Evolutionary conservation across 2,113 vertebrate species (phyloP).

Genomic region (Ictalurus punctatus): DNA sequence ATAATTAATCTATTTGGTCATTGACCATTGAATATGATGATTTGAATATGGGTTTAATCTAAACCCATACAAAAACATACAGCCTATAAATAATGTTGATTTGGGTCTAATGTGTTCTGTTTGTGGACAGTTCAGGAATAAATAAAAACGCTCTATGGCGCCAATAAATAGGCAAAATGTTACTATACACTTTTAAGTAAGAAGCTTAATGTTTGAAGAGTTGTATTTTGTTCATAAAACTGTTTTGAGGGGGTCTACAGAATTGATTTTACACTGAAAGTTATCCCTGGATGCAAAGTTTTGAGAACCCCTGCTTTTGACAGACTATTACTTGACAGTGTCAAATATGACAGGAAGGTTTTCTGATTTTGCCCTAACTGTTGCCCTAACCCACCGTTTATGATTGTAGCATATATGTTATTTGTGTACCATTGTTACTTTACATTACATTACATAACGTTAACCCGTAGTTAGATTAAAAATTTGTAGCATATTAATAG

Average conservation of each 20-base stretch:
- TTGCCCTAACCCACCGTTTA: background rate
- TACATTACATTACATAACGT: too few relatives aligned
- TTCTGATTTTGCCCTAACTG: background rate
- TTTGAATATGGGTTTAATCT: background rate
- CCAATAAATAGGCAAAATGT: background rate
- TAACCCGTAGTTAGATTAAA: background rate
- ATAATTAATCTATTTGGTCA: background rate
- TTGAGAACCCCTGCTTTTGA: background rate
- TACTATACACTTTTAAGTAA: background rate
- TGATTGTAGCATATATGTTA: background rate
- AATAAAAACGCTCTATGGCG: too few relatives aligned
- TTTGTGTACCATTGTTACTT: background rate
- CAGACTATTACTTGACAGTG: background rate
- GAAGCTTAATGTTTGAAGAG: background rate
- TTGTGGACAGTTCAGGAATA: background rate
- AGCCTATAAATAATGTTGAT: background rate
- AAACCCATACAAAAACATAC: background rate
- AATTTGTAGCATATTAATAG: background rate
- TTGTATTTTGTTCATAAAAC: background rate
- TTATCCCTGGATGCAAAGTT: background rate
- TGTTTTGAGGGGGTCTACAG: background rate
- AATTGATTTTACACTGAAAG: background rate
- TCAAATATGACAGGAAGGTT: background rate
- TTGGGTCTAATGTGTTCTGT: background rate
- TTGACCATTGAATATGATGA: background rate